Conservation (phyloP, 2,888 invertebrate species). For the Eulithis testata region DNA sequence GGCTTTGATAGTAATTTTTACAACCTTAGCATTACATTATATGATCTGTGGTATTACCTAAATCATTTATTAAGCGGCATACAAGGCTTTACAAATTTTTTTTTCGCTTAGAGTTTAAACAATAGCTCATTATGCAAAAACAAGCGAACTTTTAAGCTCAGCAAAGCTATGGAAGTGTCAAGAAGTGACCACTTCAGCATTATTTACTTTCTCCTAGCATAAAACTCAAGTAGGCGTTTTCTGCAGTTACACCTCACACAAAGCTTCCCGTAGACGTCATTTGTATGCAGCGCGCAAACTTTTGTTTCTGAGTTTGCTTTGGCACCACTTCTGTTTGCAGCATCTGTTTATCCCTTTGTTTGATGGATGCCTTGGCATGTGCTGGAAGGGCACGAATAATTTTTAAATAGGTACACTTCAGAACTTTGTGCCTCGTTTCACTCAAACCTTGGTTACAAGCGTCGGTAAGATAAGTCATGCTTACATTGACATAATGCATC, state of each 20-base stretch:
- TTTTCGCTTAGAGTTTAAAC: too few species aligned
- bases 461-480: too few species aligned
- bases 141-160: constrained; percentile 13
- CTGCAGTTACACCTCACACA: constrained; percentile 26
- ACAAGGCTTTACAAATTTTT: too few species aligned
- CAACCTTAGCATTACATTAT: too few species aligned
- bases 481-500: too few species aligned
- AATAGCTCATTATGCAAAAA: background rate
- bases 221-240: constrained; percentile 27
- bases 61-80: too few species aligned
- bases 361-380: constrained; percentile 32
- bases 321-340: constrained; percentile 55
- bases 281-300: constrained; percentile 40
- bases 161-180: constrained; percentile 28
- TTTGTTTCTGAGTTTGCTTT: constrained; percentile 51
- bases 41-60: too few species aligned
- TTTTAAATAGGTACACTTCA: background rate
- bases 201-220: constrained; percentile 31
- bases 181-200: constrained; percentile 30
- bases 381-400: constrained; percentile 22
- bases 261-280: constrained; percentile 37
- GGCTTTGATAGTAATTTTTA: too few species aligned
- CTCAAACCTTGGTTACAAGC: too few species aligned
- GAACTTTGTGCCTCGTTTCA: background rate
- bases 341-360: constrained; percentile 48